phyloP scores from a whole-genome alignment of 2,113 vertebrate genomes.

The Chloropsis cyanopogon region DNA sequence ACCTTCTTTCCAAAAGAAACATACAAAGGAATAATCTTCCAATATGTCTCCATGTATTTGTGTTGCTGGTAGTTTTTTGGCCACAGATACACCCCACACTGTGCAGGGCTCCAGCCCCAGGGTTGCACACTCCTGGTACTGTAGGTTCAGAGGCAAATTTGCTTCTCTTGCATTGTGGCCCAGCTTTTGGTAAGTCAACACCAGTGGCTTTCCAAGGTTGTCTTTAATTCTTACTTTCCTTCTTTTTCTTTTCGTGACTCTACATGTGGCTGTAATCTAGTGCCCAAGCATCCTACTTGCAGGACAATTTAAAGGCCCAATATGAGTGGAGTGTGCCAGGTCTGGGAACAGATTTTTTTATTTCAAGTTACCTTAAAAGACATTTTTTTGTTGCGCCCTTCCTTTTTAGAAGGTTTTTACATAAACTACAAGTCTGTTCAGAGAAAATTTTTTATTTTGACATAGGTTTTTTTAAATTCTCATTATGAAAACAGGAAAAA shows the following conservation, averaged over 20 bases:
- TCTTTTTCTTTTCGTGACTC: background rate
- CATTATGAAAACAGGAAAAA: background rate
- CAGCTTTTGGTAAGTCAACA: background rate
- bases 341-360: background rate
- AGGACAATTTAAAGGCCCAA: background rate
- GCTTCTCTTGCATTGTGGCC: background rate
- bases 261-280: background rate
- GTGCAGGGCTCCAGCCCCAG: background rate
- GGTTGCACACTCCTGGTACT: background rate
- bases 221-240: background rate
- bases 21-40: background rate
- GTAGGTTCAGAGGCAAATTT: background rate
- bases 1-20: background rate
- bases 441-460: constrained; percentile 15
- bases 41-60: background rate
- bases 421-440: background rate
- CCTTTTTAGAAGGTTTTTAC: background rate
- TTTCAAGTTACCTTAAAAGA: background rate
- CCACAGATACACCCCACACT: fast-evolving
- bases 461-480: constrained; percentile 5
- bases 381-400: background rate
- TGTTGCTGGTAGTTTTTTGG: background rate
- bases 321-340: background rate
- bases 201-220: background rate
- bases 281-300: background rate